phyloP scores from a whole-genome alignment of 2,797 vertebrate species.

The Neosilurus mollespiculum region DNA sequence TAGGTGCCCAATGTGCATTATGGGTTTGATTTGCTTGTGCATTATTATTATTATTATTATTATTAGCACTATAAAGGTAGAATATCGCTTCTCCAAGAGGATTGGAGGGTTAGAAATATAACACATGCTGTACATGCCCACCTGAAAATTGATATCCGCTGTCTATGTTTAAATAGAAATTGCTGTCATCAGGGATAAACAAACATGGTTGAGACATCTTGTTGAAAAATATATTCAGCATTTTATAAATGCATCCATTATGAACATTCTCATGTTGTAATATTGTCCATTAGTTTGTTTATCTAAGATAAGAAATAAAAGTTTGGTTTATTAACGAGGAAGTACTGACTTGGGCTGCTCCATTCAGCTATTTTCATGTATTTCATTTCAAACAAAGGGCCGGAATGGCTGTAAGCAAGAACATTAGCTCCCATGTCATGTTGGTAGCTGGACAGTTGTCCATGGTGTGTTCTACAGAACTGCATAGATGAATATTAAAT shows the following conservation, averaged over 20 bases:
- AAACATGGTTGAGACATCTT: background rate
- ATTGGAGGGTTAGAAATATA: background rate
- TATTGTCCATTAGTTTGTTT: background rate
- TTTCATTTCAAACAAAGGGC: background rate
- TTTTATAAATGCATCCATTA: constrained; percentile 15
- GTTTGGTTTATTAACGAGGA: too few species aligned
- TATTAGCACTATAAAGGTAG: background rate
- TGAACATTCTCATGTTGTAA: background rate
- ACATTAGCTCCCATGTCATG: background rate
- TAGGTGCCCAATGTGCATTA: background rate
- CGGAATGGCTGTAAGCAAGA: background rate
- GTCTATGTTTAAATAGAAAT: background rate
- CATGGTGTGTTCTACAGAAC: background rate
- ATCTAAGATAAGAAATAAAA: background rate
- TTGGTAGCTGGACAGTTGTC: background rate
- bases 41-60: too few species aligned
- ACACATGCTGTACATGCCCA: background rate
- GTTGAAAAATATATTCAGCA: background rate
- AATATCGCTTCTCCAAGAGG: background rate
- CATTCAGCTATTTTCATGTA: background rate
- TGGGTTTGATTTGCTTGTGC: background rate
- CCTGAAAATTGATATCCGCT: background rate
- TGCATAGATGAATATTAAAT: background rate
- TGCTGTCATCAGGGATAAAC: background rate
- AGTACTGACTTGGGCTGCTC: background rate